Evolutionary conservation across 2,888 invertebrate species (phyloP).

Genomic region (Odontocerum albicorne): DNA sequence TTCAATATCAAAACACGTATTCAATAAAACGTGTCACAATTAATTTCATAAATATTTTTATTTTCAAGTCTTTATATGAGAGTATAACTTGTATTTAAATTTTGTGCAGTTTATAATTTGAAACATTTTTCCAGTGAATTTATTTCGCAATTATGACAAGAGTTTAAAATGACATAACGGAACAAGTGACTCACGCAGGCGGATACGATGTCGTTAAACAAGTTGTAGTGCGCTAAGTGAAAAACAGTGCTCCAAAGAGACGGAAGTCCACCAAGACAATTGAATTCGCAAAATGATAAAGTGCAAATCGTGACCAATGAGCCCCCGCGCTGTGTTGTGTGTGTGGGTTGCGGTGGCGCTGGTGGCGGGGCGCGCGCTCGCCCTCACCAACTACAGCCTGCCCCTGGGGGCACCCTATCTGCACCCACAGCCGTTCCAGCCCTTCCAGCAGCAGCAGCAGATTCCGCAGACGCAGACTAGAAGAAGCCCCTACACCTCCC

Average conservation of each 20-base stretch:
- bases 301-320: slow-evolving; percentile 30
- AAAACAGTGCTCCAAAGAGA: too few species aligned
- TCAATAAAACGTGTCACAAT: too few species aligned
- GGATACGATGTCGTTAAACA: slow-evolving; percentile 6
- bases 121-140: too few species aligned
- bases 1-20: too few species aligned
- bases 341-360: slow-evolving; percentile 27
- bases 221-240: slow-evolving; percentile 3
- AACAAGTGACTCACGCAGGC: not conserved
- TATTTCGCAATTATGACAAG: too few species aligned
- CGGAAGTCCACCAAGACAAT: too few species aligned
- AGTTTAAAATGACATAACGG: not conserved
- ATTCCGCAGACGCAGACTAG: slow-evolving; percentile 35
- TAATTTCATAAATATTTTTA: too few species aligned
- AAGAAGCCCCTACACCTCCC: slow-evolving; percentile 30
- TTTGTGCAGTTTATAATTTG: too few species aligned
- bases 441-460: slow-evolving; percentile 39
- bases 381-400: slow-evolving; percentile 52
- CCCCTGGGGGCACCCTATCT: slow-evolving; percentile 49
- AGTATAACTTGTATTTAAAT: too few species aligned
- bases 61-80: too few species aligned
- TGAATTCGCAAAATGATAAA: slow-evolving; percentile 32
- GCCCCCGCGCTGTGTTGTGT: slow-evolving; percentile 15
- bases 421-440: slow-evolving; percentile 38
- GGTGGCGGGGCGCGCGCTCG: slow-evolving; percentile 47